Evolutionary conservation across 1,140 invertebrate genomes (phyloP).

Genomic region (Hermatobates lingyangjiaoensis): DNA sequence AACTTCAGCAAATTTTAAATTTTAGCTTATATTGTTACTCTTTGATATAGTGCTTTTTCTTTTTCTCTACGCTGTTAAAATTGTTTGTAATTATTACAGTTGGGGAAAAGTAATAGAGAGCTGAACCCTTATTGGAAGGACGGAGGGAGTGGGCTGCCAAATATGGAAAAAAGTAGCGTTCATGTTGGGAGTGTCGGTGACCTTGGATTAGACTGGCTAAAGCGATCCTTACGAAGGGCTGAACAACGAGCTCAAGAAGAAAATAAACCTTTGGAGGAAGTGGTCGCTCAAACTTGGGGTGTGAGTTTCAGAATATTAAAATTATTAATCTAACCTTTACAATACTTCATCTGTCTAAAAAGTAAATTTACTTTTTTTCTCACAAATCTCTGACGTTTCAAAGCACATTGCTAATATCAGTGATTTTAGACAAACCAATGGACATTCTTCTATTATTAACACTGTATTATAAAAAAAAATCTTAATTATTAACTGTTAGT

Average conservation of each 20-base stretch:
- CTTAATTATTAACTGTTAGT: too few relatives aligned
- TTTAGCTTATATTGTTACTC: too few relatives aligned
- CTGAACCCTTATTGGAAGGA: constrained; percentile 86
- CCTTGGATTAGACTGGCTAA: constrained; percentile 33
- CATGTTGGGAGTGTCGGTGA: constrained; percentile 19
- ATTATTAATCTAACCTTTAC: background rate
- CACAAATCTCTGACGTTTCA: too few relatives aligned
- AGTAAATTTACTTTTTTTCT: background rate
- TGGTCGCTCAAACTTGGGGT: constrained; percentile 41
- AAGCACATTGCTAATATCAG: too few relatives aligned
- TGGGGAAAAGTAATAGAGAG: constrained; percentile 51
- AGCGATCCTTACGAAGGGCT: constrained; percentile 33
- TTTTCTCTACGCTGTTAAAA: too few relatives aligned
- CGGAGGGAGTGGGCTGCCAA: constrained; percentile 62
- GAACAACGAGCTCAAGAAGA: constrained; percentile 36
- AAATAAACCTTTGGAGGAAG: constrained; percentile 33
- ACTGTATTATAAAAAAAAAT: too few relatives aligned
- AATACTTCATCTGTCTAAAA: background rate
- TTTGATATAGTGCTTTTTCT: too few relatives aligned
- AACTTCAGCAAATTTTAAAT: too few relatives aligned
- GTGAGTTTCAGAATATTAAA: constrained; percentile 24
- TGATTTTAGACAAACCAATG: too few relatives aligned
- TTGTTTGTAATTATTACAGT: too few relatives aligned
- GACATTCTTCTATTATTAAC: background rate
- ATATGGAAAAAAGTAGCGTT: constrained; percentile 18